These are phyloP conservation scores for Drosophila kanapiae DNA, from an alignment of 1,140 invertebrate genomes.

Conservation along the genomic window DNA sequence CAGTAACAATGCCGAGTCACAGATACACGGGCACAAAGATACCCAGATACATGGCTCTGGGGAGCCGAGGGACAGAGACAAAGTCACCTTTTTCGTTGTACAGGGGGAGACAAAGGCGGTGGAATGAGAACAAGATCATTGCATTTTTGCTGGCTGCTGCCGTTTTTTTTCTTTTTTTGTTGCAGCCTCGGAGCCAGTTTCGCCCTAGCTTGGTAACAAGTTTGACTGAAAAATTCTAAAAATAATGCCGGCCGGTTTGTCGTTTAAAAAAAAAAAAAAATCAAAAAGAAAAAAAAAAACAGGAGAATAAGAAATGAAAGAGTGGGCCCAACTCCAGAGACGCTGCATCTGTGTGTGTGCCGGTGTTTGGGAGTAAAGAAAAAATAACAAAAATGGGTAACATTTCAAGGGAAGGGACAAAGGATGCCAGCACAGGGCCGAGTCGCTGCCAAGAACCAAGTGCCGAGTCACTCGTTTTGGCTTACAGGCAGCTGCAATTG, in stretches of 20 bases:
- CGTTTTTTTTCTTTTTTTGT: constrained; percentile 27
- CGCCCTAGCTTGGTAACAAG: constrained; percentile 72
- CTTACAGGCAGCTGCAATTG: constrained; percentile 65
- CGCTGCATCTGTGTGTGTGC: constrained; percentile 42
- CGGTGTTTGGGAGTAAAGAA: constrained; percentile 43
- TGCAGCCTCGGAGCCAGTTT: constrained; percentile 67
- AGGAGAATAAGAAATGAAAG: constrained; percentile 41
- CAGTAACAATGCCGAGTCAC: constrained; percentile 76
- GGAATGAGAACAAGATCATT: constrained; percentile 71
- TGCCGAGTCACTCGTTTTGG: constrained; percentile 72
- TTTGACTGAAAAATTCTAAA: constrained; percentile 81
- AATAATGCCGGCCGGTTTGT: constrained; percentile 81
- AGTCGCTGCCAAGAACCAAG: constrained; percentile 53
- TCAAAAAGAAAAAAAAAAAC: constrained; percentile 35
- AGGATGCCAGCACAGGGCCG: constrained; percentile 53
- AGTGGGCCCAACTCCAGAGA: constrained; percentile 57
- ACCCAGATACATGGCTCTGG: constrained; percentile 34
- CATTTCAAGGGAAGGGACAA: constrained; percentile 72
- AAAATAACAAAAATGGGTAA: constrained; percentile 79
- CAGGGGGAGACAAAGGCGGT: constrained; percentile 43
- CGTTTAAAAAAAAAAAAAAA: constrained; percentile 62
- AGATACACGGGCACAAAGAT: constrained; percentile 45
- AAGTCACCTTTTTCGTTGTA: constrained; percentile 43
- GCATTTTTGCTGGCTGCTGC: constrained; percentile 71
- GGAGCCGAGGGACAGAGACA: constrained; percentile 23